Evolutionary conservation across 1,140 invertebrate genomes (phyloP).

Genomic region (Ladona fulva): DNA sequence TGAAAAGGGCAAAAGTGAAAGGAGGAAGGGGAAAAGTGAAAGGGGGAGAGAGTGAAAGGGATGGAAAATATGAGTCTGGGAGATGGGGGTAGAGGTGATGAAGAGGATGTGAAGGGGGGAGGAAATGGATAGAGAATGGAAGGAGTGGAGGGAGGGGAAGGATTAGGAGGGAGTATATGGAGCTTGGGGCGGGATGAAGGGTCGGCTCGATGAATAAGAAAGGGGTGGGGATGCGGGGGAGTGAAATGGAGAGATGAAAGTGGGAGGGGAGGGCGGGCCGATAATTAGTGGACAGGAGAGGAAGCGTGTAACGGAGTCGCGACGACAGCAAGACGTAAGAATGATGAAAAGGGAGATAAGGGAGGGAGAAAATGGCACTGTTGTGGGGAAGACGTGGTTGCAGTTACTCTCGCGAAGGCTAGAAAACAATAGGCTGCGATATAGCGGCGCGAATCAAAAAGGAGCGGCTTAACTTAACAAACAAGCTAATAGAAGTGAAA

Average conservation of each 20-base stretch:
- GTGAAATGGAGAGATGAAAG: not conserved
- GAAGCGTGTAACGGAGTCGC: not conserved
- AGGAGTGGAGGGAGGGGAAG: not conserved
- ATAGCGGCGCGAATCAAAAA: too few species aligned
- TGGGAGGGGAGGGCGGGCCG: too few species aligned
- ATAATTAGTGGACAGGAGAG: too few species aligned
- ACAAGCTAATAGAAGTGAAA: too few species aligned
- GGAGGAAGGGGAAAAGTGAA: not conserved
- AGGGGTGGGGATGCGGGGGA: not conserved
- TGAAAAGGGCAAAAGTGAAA: not conserved
- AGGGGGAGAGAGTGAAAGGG: not conserved
- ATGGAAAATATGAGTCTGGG: not conserved
- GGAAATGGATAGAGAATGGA: not conserved
- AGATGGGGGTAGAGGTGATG: not conserved
- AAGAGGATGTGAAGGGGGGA: not conserved
- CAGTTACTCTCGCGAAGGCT: too few species aligned
- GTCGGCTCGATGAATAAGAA: not conserved
- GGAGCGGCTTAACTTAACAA: too few species aligned
- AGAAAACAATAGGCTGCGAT: too few species aligned
- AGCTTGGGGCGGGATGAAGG: not conserved
- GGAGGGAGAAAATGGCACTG: too few species aligned
- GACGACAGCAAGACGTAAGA: too few species aligned
- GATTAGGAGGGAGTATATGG: not conserved
- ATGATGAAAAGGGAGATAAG: too few species aligned
- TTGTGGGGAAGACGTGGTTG: too few species aligned